These are phyloP conservation scores for Syritta pipiens DNA, from an alignment of 2,888 invertebrate genomes.

Conservation along the genomic window DNA sequence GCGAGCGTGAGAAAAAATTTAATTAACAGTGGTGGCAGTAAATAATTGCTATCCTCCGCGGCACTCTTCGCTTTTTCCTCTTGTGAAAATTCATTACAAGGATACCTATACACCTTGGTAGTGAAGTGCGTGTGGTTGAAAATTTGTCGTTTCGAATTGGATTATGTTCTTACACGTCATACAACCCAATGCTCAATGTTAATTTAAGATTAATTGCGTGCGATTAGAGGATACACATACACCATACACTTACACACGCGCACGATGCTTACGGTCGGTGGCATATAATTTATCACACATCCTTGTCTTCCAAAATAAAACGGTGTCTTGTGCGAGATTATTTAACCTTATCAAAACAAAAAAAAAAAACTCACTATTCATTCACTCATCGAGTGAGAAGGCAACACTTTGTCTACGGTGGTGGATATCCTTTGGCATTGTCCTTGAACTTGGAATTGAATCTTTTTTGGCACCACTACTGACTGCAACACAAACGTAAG, in stretches of 20 bases:
- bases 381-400: conserved; percentile 19
- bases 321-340: background rate
- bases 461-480: conserved; percentile 43
- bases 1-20: too few species aligned
- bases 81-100: too few species aligned
- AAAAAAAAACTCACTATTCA: conserved; percentile 17
- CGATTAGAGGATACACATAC: conserved; percentile 1
- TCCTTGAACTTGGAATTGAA: conserved; percentile 65
- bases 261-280: too few species aligned
- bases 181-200: background rate
- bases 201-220: conserved; percentile 20
- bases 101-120: too few species aligned
- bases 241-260: background rate
- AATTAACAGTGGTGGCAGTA: too few species aligned
- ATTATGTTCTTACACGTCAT: conserved; percentile 3
- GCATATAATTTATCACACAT: conserved; percentile 15
- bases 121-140: too few species aligned
- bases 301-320: conserved; percentile 37
- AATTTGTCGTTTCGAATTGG: too few species aligned
- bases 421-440: conserved; percentile 41
- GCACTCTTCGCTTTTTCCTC: too few species aligned
- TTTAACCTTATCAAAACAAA: too few species aligned
- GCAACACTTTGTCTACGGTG: conserved; percentile 37
- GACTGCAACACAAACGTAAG: conserved; percentile 37
- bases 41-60: too few species aligned